These are phyloP conservation scores for Spilosoma lubricipeda DNA, from an alignment of 2,888 invertebrate species.

Conservation along the genomic window DNA sequence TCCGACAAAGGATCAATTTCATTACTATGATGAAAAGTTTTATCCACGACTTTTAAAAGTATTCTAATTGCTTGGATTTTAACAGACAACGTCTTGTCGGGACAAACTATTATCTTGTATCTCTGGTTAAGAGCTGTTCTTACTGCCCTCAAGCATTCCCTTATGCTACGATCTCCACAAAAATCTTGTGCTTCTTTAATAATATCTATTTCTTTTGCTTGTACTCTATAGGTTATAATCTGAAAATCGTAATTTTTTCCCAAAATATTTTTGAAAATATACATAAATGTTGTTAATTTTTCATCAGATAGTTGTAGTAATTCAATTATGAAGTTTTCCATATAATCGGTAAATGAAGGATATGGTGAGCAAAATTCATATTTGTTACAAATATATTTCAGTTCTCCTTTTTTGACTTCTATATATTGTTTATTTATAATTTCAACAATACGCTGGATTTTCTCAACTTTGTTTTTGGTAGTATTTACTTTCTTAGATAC, in stretches of 20 bases:
- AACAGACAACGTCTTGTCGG: neutral
- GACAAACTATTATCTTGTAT: slow-evolving; percentile 5
- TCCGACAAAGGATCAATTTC: neutral
- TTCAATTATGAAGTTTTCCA: slow-evolving; percentile 12
- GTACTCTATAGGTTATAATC: neutral
- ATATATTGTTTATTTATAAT: slow-evolving; percentile 5
- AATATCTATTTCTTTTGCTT: neutral
- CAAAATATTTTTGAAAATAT: slow-evolving; percentile 1
- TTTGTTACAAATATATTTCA: slow-evolving; percentile 8
- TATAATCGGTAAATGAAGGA: slow-evolving; percentile 16
- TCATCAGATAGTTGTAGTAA: slow-evolving; percentile 13
- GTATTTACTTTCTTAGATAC: neutral
- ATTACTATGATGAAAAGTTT: slow-evolving; percentile 5
- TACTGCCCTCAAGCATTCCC: neutral
- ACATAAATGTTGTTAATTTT: neutral
- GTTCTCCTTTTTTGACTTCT: slow-evolving; percentile 8
- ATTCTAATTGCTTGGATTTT: slow-evolving; percentile 4
- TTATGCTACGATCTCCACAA: neutral
- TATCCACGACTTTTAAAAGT: slow-evolving; percentile 7
- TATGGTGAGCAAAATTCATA: slow-evolving; percentile 14
- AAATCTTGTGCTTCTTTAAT: neutral
- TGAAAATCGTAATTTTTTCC: neutral
- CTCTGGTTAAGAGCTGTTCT: neutral
- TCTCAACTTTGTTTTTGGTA: neutral
- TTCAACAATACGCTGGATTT: neutral